phyloP scores from a whole-genome alignment of 2,888 invertebrate genomes.

The Acheta domesticus region DNA sequence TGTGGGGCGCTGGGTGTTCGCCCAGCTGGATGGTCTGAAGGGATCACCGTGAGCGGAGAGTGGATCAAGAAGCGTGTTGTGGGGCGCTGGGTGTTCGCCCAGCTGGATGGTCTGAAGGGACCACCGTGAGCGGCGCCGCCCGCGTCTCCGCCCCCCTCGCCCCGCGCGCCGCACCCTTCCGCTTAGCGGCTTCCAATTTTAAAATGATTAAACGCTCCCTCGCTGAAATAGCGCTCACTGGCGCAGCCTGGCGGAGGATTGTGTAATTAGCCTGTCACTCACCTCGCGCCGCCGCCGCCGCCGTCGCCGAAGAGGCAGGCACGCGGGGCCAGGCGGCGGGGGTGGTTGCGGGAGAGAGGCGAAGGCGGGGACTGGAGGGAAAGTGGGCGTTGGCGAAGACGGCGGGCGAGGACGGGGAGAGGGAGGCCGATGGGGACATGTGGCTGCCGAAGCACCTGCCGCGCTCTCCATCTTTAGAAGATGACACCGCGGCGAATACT shows the following conservation, averaged over 20 bases:
- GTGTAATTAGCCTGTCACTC: constrained; percentile 32
- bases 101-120: constrained; percentile 20
- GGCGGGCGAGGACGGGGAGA: too few species aligned
- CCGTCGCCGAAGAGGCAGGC: not conserved
- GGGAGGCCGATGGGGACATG: too few species aligned
- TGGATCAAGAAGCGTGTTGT: too few species aligned
- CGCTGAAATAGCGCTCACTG: constrained; percentile 26
- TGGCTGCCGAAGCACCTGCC: too few species aligned
- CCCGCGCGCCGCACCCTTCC: not conserved
- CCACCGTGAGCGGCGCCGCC: not conserved
- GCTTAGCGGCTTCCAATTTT: constrained; percentile 31
- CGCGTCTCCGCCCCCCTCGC: not conserved
- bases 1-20: too few species aligned
- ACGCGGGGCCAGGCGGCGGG: not conserved
- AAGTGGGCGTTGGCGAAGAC: too few species aligned
- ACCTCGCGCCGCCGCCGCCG: not conserved
- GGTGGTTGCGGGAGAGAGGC: not conserved
- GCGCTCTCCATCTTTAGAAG: too few species aligned
- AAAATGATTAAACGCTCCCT: constrained; percentile 34
- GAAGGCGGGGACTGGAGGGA: not conserved
- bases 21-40: too few species aligned
- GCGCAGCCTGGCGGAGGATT: constrained; percentile 24
- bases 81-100: constrained; percentile 19
- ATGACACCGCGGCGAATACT: too few species aligned
- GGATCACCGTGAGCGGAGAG: too few species aligned